Evolutionary conservation across 2,888 invertebrate genomes (phyloP).

Genomic region (Eurytoma californica): DNA sequence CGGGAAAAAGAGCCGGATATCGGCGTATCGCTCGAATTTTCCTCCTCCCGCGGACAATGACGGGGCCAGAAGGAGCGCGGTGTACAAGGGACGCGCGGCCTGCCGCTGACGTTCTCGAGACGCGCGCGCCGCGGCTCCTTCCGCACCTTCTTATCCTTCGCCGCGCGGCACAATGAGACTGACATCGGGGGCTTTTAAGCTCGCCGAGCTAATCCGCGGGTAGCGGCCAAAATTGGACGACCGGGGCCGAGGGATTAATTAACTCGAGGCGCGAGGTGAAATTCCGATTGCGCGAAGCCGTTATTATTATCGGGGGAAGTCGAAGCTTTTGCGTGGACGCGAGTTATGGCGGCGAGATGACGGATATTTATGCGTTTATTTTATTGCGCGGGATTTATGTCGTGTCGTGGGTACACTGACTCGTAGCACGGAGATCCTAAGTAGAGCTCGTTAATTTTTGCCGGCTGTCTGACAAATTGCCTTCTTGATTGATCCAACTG

Average conservation of each 20-base stretch:
- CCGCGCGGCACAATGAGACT: constrained; percentile 26
- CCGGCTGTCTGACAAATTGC: constrained; percentile 6
- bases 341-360: constrained; percentile 34
- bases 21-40: constrained; percentile 61
- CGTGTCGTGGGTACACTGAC: constrained; percentile 6
- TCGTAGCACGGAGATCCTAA: too few species aligned
- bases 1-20: constrained; percentile 47
- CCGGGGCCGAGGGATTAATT: constrained; percentile 35
- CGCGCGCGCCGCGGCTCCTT: constrained; percentile 58
- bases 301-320: background rate
- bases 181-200: constrained; percentile 46
- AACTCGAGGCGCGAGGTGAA: constrained; percentile 30
- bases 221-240: constrained; percentile 20
- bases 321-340: background rate
- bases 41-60: constrained; percentile 51
- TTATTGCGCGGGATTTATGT: constrained; percentile 18
- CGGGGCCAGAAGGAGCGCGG: constrained; percentile 26
- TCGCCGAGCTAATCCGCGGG: constrained; percentile 29
- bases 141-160: background rate
- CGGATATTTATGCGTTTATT: constrained; percentile 48
- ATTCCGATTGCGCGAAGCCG: constrained; percentile 32
- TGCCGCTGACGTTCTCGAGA: constrained; percentile 62
- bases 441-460: constrained; percentile 42
- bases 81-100: constrained; percentile 21
- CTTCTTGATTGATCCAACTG: constrained; percentile 19